Conservation (phyloP, 2,797 vertebrate species). For the Falco columbarius region DNA sequence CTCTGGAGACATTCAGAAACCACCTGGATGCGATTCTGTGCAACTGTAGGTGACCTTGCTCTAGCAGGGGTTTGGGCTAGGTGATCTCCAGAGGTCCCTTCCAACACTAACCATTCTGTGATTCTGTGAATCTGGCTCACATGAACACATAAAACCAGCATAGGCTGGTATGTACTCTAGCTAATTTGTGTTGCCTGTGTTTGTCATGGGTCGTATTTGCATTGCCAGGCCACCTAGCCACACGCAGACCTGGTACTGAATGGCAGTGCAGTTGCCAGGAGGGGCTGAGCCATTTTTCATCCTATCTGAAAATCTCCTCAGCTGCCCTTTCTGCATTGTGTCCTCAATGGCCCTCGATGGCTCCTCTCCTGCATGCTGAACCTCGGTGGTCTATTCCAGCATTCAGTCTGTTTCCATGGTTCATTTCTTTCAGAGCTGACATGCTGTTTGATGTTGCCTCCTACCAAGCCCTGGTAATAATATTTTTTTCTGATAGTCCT, state of each 20-base stretch:
- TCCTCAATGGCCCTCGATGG: background rate
- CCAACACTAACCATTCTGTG: no score
- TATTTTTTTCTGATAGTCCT: background rate
- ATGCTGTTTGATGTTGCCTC: slow-evolving; percentile 40
- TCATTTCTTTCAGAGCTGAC: slow-evolving; percentile 23
- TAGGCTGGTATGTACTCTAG: fast-evolving
- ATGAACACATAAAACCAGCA: fast-evolving
- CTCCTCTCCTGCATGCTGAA: background rate
- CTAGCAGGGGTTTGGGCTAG: no score
- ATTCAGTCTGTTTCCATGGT: background rate
- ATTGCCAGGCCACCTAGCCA: background rate
- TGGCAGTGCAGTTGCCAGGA: background rate
- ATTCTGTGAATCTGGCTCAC: background rate
- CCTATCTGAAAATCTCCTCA: background rate
- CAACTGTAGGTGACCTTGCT: no score
- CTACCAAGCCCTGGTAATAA: slow-evolving; percentile 37
- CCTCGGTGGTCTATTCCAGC: fast-evolving
- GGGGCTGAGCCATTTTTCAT: background rate
- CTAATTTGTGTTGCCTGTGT: fast-evolving
- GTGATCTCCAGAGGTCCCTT: no score
- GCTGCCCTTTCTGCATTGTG: fast-evolving
- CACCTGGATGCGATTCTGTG: no score
- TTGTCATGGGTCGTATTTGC: background rate
- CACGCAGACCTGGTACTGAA: fast-evolving
- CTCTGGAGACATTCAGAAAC: no score